Evolutionary conservation across 92 coral and sea anemone genomes (phyloP), one percentile per base, ranked within the genome.

Genomic region (Heteractis magnifica): DNA sequence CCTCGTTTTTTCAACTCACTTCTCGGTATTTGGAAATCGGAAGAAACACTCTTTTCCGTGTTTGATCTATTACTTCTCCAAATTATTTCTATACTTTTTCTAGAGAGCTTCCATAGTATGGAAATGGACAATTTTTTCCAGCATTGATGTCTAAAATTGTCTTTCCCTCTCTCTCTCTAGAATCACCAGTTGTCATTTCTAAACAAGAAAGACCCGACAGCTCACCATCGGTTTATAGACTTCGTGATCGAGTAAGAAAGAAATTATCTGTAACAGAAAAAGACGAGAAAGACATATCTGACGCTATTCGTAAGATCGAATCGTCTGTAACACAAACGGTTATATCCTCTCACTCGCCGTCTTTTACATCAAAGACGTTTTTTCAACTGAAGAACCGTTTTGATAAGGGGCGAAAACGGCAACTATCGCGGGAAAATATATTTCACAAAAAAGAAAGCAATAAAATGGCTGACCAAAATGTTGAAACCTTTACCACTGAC

Each of bases 201-300:
- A 91, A 86, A 82, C 80, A 70, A 65, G 81, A 74, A 76, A 82
- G 83, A 78, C 83, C 83, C 68, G 90, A 87, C 76, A 85, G 88
- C 77, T 79, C 85, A 65, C 88, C 82, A 21, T 64, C 81, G 14
- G 14, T 91, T 14, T 89, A 90, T 6, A 91, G 71, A 49, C 85
- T 77, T 49, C 80, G 84, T 15, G 88, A 84, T 64, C 77, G 86
- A 20, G 84, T 78, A 11, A 85, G 49, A 19, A 91, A 83, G 79
- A 88, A 75, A 60, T n/a, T 78, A 16, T 88, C 94, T 3, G 52
- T 88, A 11, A 72, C 72, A 4, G 90, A 85, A 50, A 89, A 84
- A 72, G 98, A 94, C 98, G 92, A 90, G 68, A 89, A 90, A 74
- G 98, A 94, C 74, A 94, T 94, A 19, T 79, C 95, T 6, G 88